These are phyloP conservation scores for Nothura maculosa DNA, from an alignment of 2,797 vertebrate species.

Conservation along the genomic window DNA sequence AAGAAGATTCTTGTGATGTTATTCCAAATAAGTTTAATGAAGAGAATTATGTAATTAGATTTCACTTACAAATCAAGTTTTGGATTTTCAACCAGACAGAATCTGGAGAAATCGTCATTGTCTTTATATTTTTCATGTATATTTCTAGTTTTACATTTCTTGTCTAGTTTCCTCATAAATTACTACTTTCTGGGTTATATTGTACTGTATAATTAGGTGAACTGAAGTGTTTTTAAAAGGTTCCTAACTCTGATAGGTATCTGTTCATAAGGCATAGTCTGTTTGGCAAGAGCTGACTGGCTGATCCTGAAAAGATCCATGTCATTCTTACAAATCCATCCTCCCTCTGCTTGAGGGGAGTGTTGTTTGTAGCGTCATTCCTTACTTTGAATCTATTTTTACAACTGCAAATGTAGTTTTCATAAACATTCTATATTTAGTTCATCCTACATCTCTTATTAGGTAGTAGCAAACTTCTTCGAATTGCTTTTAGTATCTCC, in stretches of 20 bases:
- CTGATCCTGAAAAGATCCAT: background rate
- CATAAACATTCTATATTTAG: background rate
- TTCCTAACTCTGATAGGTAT: background rate
- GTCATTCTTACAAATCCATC: background rate
- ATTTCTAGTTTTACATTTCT: background rate
- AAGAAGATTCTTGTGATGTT: background rate
- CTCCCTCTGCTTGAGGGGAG: background rate
- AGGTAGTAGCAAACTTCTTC: slow-evolving; percentile 17
- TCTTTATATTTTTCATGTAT: background rate
- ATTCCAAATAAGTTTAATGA: background rate
- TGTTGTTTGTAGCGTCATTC: background rate
- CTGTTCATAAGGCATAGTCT: background rate
- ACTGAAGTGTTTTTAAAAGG: background rate
- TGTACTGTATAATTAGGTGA: background rate
- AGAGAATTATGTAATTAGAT: background rate
- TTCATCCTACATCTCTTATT: background rate
- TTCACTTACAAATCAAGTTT: background rate
- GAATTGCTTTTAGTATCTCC: slow-evolving; percentile 10
- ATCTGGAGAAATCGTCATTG: background rate
- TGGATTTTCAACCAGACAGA: background rate
- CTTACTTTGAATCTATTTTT: background rate
- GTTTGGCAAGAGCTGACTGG: background rate
- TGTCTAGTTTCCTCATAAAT: background rate
- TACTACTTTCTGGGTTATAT: background rate
- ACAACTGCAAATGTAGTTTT: background rate